A percentile compares a stretch with the other conserved stretches of the same genome.
Conservation (phyloP, 2,888 invertebrate species). For the Drosophila picticornis region DNA sequence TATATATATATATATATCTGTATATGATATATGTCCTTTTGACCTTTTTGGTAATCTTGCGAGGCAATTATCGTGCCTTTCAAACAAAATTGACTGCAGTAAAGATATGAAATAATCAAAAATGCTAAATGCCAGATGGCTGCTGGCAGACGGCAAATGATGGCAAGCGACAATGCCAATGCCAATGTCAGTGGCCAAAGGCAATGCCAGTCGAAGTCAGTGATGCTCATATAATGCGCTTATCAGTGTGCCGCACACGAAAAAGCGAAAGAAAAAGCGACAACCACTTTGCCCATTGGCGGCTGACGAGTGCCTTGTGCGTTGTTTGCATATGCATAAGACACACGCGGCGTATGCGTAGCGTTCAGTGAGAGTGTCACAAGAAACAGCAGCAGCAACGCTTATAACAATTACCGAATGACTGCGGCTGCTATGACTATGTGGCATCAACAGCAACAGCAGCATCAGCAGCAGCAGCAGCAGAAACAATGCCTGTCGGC, state of each 20-base stretch:
- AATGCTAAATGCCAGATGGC: slow-evolving; percentile 25
- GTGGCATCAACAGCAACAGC: not conserved
- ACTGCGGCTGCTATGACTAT: slow-evolving; percentile 17
- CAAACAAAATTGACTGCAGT: slow-evolving; percentile 50
- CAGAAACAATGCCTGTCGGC: slow-evolving; percentile 55
- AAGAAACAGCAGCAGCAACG: slow-evolving; percentile 13
- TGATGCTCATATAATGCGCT: slow-evolving; percentile 72
- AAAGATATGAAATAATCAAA: slow-evolving; percentile 43
- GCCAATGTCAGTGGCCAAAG: slow-evolving; percentile 17
- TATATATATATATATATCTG: not conserved
- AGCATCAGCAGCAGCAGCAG: slow-evolving; percentile 10
- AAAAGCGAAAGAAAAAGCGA: not conserved
- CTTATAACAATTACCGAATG: slow-evolving; percentile 45
- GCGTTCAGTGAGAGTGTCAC: slow-evolving; percentile 14
- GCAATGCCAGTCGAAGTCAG: slow-evolving; percentile 44
- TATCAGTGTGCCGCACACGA: slow-evolving; percentile 66
- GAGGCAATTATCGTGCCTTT: slow-evolving; percentile 64
- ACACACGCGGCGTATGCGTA: slow-evolving; percentile 56
- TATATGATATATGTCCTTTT: slow-evolving; percentile 38
- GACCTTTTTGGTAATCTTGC: slow-evolving; percentile 52
- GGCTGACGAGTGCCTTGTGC: slow-evolving; percentile 35
- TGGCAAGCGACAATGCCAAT: slow-evolving; percentile 21
- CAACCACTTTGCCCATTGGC: slow-evolving; percentile 21
- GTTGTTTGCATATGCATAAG: slow-evolving; percentile 58
- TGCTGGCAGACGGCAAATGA: slow-evolving; percentile 1